A percentile compares a stretch with the other conserved stretches of the same genome.
These are phyloP conservation scores for Periophthalmus modestus DNA, from an alignment of 2,113 vertebrate species.

Conservation along the genomic window DNA sequence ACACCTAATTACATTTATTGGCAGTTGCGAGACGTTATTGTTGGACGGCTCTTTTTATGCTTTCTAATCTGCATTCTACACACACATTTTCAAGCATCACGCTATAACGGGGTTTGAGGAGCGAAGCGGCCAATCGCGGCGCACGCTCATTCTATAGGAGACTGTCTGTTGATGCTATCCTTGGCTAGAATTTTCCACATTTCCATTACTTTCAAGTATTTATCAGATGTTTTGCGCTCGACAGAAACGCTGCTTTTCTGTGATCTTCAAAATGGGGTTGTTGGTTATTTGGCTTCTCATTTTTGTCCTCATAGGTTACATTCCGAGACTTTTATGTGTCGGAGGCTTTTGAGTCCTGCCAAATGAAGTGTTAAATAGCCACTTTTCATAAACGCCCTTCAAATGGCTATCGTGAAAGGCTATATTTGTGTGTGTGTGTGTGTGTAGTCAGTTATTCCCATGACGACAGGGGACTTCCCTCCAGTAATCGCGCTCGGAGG, in stretches of 20 bases:
- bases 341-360: slow-evolving; percentile 18
- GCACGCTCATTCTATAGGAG: neutral
- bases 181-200: slow-evolving; percentile 19
- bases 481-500: slow-evolving; percentile 60
- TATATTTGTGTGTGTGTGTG: slow-evolving; percentile 8
- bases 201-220: slow-evolving; percentile 7
- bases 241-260: slow-evolving; percentile 13
- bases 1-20: neutral
- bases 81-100: neutral
- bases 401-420: slow-evolving; percentile 31
- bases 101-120: neutral
- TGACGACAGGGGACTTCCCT: slow-evolving; percentile 64
- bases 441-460: slow-evolving; percentile 48
- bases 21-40: neutral
- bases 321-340: slow-evolving; percentile 10
- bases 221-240: slow-evolving; percentile 13
- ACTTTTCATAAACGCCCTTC: slow-evolving; percentile 49
- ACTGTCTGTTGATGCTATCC: slow-evolving; percentile 8
- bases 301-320: slow-evolving; percentile 32
- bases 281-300: slow-evolving; percentile 16
- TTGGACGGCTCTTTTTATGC: slow-evolving; percentile 18
- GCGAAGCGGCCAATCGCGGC: neutral
- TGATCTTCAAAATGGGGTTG: slow-evolving; percentile 40
- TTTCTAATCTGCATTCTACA: neutral
- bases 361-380: slow-evolving; percentile 54